phyloP scores from a whole-genome alignment of 2,113 vertebrate species.

The Balaeniceps rex region DNA sequence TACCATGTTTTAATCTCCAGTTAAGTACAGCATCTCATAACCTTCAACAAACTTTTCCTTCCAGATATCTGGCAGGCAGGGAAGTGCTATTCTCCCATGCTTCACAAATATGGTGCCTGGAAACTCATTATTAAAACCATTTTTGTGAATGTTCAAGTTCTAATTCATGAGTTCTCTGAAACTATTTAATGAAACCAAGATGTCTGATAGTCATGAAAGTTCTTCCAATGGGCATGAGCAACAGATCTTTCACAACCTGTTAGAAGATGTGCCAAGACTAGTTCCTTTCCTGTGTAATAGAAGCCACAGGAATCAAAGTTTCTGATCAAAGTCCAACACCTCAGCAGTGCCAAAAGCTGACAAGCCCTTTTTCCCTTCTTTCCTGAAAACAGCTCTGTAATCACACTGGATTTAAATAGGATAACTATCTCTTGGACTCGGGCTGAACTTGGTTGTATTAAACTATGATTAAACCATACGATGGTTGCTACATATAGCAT shows the following conservation, averaged over 20 bases:
- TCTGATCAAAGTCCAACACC: slow-evolving; percentile 49
- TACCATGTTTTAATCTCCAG: background rate
- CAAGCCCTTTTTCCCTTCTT: background rate
- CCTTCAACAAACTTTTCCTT: background rate
- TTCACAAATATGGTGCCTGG: background rate
- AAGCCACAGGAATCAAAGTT: slow-evolving; percentile 57
- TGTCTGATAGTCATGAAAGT: slow-evolving; percentile 43
- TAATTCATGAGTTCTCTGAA: slow-evolving; percentile 54
- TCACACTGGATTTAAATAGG: slow-evolving; percentile 49
- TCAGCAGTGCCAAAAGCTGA: slow-evolving; percentile 57
- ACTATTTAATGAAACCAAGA: slow-evolving; percentile 52
- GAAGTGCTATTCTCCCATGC: background rate
- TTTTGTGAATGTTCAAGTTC: slow-evolving; percentile 28
- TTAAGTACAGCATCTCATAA: background rate
- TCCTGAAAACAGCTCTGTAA: slow-evolving; percentile 56
- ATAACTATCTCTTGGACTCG: slow-evolving; percentile 55
- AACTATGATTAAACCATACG: slow-evolving; percentile 31
- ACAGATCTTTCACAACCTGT: slow-evolving; percentile 47
- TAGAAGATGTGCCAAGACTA: slow-evolving; percentile 55
- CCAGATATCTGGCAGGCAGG: background rate
- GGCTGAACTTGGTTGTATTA: slow-evolving; percentile 15
- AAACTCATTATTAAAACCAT: slow-evolving; percentile 2
- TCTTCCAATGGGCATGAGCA: slow-evolving; percentile 54
- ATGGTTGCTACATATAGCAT: background rate
- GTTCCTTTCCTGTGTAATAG: slow-evolving; percentile 55